These are phyloP conservation scores for Caenorhabditis becei DNA, from an alignment of 2,888 invertebrate species.

Conservation along the genomic window DNA sequence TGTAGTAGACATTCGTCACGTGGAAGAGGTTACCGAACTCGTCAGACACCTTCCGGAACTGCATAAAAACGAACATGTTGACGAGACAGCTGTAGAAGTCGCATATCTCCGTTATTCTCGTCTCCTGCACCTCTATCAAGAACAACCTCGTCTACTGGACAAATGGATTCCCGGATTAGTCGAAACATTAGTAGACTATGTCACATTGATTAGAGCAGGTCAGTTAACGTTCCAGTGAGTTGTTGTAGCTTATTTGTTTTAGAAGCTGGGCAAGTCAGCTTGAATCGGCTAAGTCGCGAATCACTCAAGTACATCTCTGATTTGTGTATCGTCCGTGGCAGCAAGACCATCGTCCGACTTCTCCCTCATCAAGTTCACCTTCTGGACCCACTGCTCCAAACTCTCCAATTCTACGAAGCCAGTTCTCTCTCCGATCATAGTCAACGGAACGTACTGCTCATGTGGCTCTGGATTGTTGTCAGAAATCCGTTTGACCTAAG, in stretches of 20 bases:
- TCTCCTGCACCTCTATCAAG: conserved; percentile 71
- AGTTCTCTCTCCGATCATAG: conserved; percentile 36
- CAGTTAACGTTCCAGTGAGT: conserved; percentile 31
- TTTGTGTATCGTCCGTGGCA: conserved; percentile 68
- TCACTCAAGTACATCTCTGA: conserved; percentile 62
- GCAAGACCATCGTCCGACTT: conserved; percentile 65
- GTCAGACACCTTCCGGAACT: conserved; percentile 25
- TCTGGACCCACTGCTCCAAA: conserved; percentile 68
- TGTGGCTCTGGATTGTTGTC: conserved; percentile 79
- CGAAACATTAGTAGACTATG: conserved; percentile 58
- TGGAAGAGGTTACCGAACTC: conserved; percentile 54
- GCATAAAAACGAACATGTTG: neutral
- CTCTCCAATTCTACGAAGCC: conserved; percentile 64
- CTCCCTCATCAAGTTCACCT: conserved; percentile 72
- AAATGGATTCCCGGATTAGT: conserved; percentile 71
- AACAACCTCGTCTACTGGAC: conserved; percentile 77
- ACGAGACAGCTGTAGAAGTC: conserved; percentile 38
- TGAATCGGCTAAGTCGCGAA: conserved; percentile 39
- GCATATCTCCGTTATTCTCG: conserved; percentile 57
- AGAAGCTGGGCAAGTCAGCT: neutral
- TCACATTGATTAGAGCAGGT: conserved; percentile 57
- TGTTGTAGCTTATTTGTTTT: too few species aligned
- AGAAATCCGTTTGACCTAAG: conserved; percentile 80
- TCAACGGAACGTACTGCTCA: conserved; percentile 68
- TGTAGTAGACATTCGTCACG: conserved; percentile 53